These are phyloP conservation scores for Agriopis marginaria DNA, from an alignment of 2,888 invertebrate genomes.

Conservation along the genomic window DNA sequence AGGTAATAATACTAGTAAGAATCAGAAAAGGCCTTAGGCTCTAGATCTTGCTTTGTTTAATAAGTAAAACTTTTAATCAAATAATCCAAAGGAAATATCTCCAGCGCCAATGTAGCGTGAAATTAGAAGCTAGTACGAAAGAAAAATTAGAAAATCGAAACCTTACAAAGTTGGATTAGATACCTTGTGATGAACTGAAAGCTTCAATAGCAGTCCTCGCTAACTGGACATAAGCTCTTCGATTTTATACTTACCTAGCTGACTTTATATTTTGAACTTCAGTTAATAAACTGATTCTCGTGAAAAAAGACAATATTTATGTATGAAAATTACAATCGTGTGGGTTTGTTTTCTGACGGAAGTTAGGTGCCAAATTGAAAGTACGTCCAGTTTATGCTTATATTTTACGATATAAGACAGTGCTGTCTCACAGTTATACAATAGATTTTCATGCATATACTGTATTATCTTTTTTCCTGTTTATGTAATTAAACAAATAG, in stretches of 20 bases:
- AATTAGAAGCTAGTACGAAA: constrained; percentile 25
- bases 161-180: constrained; percentile 32
- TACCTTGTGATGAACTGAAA: constrained; percentile 5
- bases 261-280: too few species aligned
- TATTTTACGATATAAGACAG: too few species aligned
- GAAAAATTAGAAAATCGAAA: constrained; percentile 33
- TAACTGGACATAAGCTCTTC: constrained; percentile 1
- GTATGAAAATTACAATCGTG: too few species aligned
- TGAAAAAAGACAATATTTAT: too few species aligned
- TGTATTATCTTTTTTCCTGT: background rate
- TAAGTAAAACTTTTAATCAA: constrained; percentile 15
- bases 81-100: constrained; percentile 27
- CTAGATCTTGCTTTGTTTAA: background rate
- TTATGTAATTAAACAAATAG: background rate
- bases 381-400: background rate
- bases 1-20: too few species aligned
- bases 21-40: background rate
- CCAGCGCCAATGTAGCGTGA: constrained; percentile 23
- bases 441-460: background rate
- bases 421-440: too few species aligned
- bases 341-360: too few species aligned
- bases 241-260: background rate
- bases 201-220: background rate
- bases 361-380: too few species aligned
- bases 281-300: too few species aligned